phyloP scores from a whole-genome alignment of 2,797 vertebrate genomes.

The Premnoplex brunnescens region DNA sequence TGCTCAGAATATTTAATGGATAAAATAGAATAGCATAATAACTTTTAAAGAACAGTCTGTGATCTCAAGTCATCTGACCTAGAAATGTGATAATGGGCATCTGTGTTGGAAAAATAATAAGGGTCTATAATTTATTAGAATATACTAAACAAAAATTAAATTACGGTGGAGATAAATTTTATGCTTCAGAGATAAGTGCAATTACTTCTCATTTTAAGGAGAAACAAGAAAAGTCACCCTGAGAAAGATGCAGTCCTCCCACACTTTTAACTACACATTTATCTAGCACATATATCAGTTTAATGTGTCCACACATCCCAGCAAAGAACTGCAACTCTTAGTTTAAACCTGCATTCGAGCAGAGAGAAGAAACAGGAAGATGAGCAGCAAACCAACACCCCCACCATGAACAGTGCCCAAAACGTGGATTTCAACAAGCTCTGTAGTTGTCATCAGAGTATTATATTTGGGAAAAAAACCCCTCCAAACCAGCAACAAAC shows the following conservation, averaged over 20 bases:
- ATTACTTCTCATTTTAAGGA: slow-evolving; percentile 74
- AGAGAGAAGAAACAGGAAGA: slow-evolving; percentile 10
- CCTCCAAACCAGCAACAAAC: background rate
- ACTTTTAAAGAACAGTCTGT: slow-evolving; percentile 50
- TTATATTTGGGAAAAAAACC: background rate
- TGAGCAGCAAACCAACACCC: background rate
- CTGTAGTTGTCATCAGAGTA: background rate
- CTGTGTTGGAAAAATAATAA: slow-evolving; percentile 60
- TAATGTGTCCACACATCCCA: slow-evolving; percentile 58
- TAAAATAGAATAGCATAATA: slow-evolving; percentile 47
- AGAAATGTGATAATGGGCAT: slow-evolving; percentile 47
- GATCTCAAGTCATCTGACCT: slow-evolving; percentile 43
- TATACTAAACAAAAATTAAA: slow-evolving; percentile 63
- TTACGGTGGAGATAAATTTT: slow-evolving; percentile 68
- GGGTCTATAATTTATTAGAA: slow-evolving; percentile 64
- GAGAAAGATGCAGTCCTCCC: slow-evolving; percentile 67
- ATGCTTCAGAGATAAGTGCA: slow-evolving; percentile 68
- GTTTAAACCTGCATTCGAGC: slow-evolving; percentile 39
- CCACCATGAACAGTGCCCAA: background rate
- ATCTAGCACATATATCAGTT: slow-evolving; percentile 73
- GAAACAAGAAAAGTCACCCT: slow-evolving; percentile 65
- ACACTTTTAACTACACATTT: slow-evolving; percentile 66
- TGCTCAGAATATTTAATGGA: slow-evolving; percentile 49
- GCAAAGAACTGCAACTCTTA: slow-evolving; percentile 27
- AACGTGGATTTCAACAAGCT: slow-evolving; percentile 1